phyloP scores from a whole-genome alignment of 2,888 invertebrate species.

The Deroplatys truncata region DNA sequence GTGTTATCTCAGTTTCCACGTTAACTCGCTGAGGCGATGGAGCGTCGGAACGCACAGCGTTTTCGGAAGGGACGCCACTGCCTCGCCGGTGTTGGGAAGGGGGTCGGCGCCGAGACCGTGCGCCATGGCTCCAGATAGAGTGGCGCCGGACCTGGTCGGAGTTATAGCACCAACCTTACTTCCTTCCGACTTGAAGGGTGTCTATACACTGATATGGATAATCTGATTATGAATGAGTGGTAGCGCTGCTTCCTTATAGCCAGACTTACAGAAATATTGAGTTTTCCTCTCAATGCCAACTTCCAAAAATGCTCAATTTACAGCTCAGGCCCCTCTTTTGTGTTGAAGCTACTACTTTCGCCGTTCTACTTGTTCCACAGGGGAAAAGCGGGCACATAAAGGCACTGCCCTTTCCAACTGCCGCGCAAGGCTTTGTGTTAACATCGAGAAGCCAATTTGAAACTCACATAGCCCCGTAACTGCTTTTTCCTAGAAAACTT shows the following conservation, averaged over 20 bases:
- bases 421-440: no score
- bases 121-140: conserved; percentile 15
- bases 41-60: neutral
- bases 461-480: no score
- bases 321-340: neutral
- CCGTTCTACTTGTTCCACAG: neutral
- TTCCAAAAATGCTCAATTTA: neutral
- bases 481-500: no score
- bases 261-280: neutral
- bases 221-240: neutral
- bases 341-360: neutral
- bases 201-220: neutral
- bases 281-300: neutral
- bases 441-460: no score
- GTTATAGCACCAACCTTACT: neutral
- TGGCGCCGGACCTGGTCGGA: conserved; percentile 1
- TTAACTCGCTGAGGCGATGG: no score
- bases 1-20: no score
- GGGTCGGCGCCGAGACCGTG: neutral
- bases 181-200: neutral
- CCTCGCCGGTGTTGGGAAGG: neutral
- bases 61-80: neutral
- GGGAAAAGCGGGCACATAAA: neutral
- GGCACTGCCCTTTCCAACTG: neutral
- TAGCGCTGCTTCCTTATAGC: neutral